Conservation (phyloP, 2,113 vertebrate genomes). For the Pteruthius melanotis region DNA sequence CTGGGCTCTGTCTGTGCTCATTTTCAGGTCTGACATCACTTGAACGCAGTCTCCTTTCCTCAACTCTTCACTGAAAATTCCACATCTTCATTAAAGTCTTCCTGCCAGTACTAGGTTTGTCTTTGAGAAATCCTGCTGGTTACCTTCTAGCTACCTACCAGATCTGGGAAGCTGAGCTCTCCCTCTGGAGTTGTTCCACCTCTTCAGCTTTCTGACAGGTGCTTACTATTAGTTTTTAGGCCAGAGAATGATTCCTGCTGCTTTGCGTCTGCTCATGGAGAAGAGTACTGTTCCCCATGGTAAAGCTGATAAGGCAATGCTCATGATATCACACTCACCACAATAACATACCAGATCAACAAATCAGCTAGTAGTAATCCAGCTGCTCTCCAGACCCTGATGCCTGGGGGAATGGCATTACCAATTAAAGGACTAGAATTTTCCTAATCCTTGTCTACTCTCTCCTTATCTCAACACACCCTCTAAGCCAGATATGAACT, state of each 20-base stretch:
- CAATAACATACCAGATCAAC: background rate
- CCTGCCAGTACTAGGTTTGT: background rate
- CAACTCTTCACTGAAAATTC: background rate
- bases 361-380: background rate
- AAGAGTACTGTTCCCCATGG: background rate
- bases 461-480: background rate
- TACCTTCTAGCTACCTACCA: background rate
- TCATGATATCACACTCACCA: background rate
- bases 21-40: background rate
- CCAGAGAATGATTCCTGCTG: background rate
- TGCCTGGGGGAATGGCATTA: background rate
- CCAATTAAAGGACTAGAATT: background rate
- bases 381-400: background rate
- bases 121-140: background rate
- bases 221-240: background rate
- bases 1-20: background rate
- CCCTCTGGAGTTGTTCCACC: background rate
- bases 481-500: background rate
- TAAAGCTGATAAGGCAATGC: background rate
- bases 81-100: background rate
- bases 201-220: background rate
- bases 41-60: background rate
- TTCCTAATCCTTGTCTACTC: background rate
- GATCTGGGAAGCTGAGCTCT: background rate
- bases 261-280: background rate